Conservation (phyloP, 2,888 invertebrate genomes). For the Ornithoptera priamus region DNA sequence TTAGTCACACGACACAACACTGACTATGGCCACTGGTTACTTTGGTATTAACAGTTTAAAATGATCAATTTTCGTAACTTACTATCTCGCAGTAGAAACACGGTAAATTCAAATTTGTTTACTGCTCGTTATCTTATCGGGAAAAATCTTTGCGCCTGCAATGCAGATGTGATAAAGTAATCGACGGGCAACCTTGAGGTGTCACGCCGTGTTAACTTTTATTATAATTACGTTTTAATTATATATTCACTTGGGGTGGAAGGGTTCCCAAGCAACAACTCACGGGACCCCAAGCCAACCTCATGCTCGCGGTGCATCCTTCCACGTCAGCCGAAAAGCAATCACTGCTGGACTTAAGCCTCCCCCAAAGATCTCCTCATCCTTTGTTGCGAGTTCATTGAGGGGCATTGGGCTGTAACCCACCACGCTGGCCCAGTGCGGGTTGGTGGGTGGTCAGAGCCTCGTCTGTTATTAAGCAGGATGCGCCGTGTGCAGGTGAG, state of each 20-base stretch:
- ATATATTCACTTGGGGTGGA: neutral
- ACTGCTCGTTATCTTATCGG: conserved; percentile 22
- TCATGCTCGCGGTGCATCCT: no score
- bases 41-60: neutral
- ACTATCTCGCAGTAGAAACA: neutral
- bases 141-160: conserved; percentile 24
- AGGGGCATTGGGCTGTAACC: no score
- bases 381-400: no score
- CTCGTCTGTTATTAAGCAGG: no score
- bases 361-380: no score
- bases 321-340: no score
- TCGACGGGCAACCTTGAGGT: neutral
- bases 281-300: no score
- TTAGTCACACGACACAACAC: conserved; percentile 32
- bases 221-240: neutral
- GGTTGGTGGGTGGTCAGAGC: no score
- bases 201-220: conserved; percentile 4
- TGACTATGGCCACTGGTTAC: neutral
- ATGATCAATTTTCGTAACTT: neutral
- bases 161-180: conserved; percentile 25
- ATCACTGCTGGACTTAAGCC: no score
- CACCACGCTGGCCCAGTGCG: no score
- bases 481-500: no score
- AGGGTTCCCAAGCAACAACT: no score
- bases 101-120: neutral